Conservation (phyloP, 1,140 invertebrate species). For the Hycleus phaleratus region DNA sequence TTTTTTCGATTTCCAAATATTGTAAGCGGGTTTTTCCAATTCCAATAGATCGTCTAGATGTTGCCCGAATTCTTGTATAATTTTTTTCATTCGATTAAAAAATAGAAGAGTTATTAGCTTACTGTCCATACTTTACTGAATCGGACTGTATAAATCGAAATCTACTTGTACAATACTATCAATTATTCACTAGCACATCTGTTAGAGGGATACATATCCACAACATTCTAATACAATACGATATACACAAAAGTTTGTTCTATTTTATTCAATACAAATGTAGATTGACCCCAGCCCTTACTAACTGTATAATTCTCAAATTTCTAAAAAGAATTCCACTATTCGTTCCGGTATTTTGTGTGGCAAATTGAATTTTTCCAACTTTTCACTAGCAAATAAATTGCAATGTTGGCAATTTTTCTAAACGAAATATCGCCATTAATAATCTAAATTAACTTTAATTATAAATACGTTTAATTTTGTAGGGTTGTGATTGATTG, state of each 20-base stretch:
- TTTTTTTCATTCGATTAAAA: too few relatives aligned
- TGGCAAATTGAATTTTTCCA: constrained; percentile 15
- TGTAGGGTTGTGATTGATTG: constrained; percentile 1
- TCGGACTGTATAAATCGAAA: constrained; percentile 20
- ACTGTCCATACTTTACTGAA: too few relatives aligned
- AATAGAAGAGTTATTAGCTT: too few relatives aligned
- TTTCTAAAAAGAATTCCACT: constrained; percentile 11
- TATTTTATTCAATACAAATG: constrained; percentile 19
- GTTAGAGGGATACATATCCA: constrained; percentile 25
- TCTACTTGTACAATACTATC: constrained; percentile 26
- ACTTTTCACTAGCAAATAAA: too few relatives aligned
- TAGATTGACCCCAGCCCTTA: constrained; percentile 11
- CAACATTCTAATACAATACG: constrained; percentile 18
- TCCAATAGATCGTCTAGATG: too few relatives aligned
- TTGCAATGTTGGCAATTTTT: too few relatives aligned
- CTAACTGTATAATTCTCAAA: constrained; percentile 20
- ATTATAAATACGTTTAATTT: too few relatives aligned
- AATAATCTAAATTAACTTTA: too few relatives aligned
- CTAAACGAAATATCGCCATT: too few relatives aligned
- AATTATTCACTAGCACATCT: constrained; percentile 33
- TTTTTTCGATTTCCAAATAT: too few relatives aligned
- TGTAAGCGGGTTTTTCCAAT: too few relatives aligned
- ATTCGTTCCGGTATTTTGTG: constrained; percentile 16
- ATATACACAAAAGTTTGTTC: constrained; percentile 13
- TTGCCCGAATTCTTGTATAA: too few relatives aligned